A percentile compares a stretch with the other conserved stretches of the same genome.
phyloP scores from a whole-genome alignment of 2,797 vertebrate genomes.

The Sylvia borin region DNA sequence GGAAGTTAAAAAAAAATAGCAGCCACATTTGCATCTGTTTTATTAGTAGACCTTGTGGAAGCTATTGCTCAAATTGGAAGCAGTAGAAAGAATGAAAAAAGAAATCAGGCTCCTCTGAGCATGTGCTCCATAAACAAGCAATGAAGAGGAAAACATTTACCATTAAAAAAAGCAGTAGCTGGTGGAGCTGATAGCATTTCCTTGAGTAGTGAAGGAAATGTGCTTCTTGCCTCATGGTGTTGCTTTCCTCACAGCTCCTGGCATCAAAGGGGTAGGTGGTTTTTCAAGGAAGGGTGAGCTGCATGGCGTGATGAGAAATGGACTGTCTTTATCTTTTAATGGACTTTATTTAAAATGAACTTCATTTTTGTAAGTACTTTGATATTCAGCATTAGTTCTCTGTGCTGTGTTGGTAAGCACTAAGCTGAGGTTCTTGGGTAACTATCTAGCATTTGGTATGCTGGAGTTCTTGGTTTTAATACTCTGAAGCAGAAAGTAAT shows the following conservation, averaged over 20 bases:
- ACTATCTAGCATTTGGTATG: neutral
- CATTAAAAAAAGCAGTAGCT: neutral
- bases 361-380: conserved; percentile 28
- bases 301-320: neutral
- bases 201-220: neutral
- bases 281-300: neutral
- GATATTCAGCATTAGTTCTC: neutral
- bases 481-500: neutral
- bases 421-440: neutral
- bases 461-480: neutral
- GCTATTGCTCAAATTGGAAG: conserved; percentile 1
- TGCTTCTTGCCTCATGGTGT: neutral
- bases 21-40: neutral
- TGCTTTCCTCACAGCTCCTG: neutral
- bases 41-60: neutral
- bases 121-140: neutral
- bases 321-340: neutral
- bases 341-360: neutral
- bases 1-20: neutral
- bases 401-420: neutral
- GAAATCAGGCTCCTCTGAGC: conserved; percentile 10
- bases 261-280: neutral
- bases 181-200: neutral
- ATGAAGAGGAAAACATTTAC: conserved; percentile 23
- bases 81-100: neutral